Conservation (phyloP, 1,140 invertebrate species). For the Papilio aristodemus region DNA sequence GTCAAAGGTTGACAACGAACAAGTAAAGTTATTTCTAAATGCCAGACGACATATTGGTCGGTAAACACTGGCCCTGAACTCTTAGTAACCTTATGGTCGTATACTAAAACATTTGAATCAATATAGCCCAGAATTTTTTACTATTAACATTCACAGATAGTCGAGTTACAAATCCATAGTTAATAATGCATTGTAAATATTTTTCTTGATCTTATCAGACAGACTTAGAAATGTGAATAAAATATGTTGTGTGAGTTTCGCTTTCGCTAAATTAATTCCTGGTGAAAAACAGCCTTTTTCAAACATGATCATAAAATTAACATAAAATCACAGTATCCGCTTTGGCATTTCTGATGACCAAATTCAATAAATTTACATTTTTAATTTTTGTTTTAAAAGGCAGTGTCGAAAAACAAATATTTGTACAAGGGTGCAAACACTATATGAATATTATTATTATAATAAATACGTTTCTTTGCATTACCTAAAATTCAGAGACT, state of each 20-base stretch:
- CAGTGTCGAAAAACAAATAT: background rate
- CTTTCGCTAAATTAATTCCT: background rate
- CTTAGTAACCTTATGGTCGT: background rate
- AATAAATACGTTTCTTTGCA: constrained; percentile 3
- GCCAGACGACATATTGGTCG: background rate
- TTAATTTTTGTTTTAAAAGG: too few relatives aligned
- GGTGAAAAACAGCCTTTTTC: background rate
- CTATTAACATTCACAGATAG: too few relatives aligned
- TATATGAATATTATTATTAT: too few relatives aligned
- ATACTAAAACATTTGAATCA: too few relatives aligned
- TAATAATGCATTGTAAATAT: too few relatives aligned
- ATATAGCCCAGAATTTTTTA: too few relatives aligned
- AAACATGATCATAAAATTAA: constrained; percentile 4
- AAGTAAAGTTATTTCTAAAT: constrained; percentile 10
- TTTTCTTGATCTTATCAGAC: too few relatives aligned
- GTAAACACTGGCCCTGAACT: background rate
- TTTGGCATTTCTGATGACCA: background rate
- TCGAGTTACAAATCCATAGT: too few relatives aligned
- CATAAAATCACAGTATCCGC: constrained; percentile 1
- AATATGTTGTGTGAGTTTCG: background rate
- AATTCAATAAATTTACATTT: constrained; percentile 9
- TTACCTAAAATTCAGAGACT: background rate
- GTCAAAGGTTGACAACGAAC: constrained; percentile 11
- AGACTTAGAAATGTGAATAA: too few relatives aligned
- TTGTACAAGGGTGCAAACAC: too few relatives aligned